Percentiles rank a stretch among this genome's conserved stretches.
These are phyloP conservation scores for Mya arenaria DNA, from an alignment of 1,140 invertebrate genomes.

Conservation along the genomic window DNA sequence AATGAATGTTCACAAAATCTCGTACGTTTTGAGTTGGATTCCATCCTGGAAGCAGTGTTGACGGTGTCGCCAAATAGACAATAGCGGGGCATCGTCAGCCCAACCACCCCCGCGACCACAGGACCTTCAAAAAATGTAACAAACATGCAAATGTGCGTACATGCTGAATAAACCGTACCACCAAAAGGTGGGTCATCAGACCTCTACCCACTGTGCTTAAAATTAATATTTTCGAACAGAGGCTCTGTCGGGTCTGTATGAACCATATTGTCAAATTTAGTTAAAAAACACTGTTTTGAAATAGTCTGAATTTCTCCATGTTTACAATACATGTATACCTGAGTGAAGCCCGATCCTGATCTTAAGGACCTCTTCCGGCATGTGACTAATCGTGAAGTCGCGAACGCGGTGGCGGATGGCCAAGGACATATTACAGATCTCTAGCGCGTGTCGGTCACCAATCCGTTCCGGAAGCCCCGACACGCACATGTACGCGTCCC, in stretches of 20 bases:
- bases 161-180: no score
- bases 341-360: neutral
- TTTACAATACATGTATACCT: no score
- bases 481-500: constrained; percentile 97
- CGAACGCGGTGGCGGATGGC: constrained; percentile 84
- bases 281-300: no score
- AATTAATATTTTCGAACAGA: no score
- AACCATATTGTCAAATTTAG: no score
- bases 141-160: no score
- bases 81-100: constrained; percentile 72
- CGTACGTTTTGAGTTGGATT: constrained; percentile 60
- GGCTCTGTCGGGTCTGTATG: no score
- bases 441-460: constrained; percentile 89
- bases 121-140: no score
- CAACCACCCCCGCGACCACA: constrained; percentile 75
- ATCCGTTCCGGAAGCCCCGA: constrained; percentile 92
- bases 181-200: no score
- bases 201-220: no score
- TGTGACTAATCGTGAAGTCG: neutral
- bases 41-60: constrained; percentile 74
- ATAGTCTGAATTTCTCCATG: no score
- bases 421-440: constrained; percentile 94
- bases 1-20: neutral
- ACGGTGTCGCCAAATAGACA: constrained; percentile 75
- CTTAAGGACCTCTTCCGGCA: neutral